Conservation (phyloP, 2,888 invertebrate genomes). For the Callosobruchus maculatus region DNA sequence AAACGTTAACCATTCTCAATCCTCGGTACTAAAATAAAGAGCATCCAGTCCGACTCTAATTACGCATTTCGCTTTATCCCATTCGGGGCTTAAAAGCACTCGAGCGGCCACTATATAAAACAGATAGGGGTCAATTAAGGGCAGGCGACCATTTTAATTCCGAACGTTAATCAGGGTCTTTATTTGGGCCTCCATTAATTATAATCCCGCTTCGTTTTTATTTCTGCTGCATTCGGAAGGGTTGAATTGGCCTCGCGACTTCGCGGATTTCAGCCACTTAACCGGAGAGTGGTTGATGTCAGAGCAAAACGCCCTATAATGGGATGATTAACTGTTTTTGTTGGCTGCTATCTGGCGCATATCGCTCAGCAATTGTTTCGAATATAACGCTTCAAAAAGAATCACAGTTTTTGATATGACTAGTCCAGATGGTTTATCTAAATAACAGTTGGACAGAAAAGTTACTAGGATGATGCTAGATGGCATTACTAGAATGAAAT, state of each 20-base stretch:
- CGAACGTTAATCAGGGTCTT: not conserved
- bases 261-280: not conserved
- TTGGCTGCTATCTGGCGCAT: too few relatives aligned
- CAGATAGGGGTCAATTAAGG: not conserved
- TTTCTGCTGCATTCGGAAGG: not conserved
- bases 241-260: not conserved
- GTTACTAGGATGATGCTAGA: too few relatives aligned
- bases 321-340: not conserved
- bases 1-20: not conserved
- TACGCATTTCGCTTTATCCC: not conserved
- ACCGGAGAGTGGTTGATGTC: not conserved
- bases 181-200: not conserved
- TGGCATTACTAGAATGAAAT: too few relatives aligned
- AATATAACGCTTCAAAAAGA: too few relatives aligned
- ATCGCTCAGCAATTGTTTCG: too few relatives aligned
- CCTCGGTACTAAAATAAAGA: not conserved
- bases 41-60: not conserved
- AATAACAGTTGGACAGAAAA: too few relatives aligned
- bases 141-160: not conserved
- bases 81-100: not conserved
- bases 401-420: too few relatives aligned
- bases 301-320: not conserved
- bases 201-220: not conserved
- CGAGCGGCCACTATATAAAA: not conserved
- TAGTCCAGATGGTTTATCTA: too few relatives aligned